Evolutionary conservation across 2,113 vertebrate genomes (phyloP).

Genomic region (Thamnaconus septentrionalis): DNA sequence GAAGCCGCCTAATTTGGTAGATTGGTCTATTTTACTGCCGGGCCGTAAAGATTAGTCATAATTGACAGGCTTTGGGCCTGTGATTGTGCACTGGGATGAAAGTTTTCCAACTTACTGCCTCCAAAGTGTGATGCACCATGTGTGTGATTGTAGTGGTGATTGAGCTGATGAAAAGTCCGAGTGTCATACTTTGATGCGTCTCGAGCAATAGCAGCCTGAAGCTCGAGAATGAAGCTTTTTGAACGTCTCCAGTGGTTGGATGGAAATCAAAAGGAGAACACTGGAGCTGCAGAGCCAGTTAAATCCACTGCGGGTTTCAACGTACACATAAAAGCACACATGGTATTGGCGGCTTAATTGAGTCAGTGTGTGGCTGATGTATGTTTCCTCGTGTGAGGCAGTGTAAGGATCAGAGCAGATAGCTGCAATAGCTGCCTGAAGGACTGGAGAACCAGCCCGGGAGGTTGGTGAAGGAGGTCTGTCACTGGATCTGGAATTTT

Average conservation of each 20-base stretch:
- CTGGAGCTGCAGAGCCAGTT: slow-evolving; percentile 25
- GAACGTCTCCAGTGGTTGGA: slow-evolving; percentile 25
- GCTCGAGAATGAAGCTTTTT: slow-evolving; percentile 33
- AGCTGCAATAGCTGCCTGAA: neutral
- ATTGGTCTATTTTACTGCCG: no score
- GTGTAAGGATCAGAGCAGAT: slow-evolving; percentile 13
- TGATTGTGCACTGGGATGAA: no score
- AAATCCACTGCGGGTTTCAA: slow-evolving; percentile 30
- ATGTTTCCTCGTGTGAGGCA: slow-evolving; percentile 25
- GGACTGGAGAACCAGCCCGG: no score
- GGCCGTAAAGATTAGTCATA: no score
- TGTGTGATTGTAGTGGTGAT: no score
- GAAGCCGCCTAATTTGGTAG: no score
- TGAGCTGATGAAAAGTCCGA: no score
- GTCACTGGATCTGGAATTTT: neutral
- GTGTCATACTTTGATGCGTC: slow-evolving; percentile 32
- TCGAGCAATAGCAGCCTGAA: slow-evolving; percentile 20
- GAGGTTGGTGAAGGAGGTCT: slow-evolving; percentile 1
- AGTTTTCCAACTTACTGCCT: no score
- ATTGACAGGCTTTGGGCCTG: no score
- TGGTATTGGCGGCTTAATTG: slow-evolving; percentile 41
- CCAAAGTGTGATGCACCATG: no score
- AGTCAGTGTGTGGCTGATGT: slow-evolving; percentile 50
- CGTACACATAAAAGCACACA: slow-evolving; percentile 40
- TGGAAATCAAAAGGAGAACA: slow-evolving; percentile 35